Evolutionary conservation across 2,113 vertebrate genomes (phyloP).

Genomic region (Lepisosteus osseus): DNA sequence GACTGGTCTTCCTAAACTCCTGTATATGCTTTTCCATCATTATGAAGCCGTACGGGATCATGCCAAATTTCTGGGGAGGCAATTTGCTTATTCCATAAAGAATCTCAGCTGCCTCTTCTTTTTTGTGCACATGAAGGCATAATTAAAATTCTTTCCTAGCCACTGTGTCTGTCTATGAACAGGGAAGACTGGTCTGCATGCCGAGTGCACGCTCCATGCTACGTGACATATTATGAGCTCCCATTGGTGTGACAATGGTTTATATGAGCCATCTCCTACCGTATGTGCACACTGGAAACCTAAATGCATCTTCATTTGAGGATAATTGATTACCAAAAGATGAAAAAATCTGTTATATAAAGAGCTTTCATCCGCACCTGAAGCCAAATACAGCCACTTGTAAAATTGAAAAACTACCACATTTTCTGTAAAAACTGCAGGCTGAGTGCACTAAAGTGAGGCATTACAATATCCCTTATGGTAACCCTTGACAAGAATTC

Average conservation of each 20-base stretch:
- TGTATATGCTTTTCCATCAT: no score
- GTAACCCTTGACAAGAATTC: slow-evolving; percentile 5
- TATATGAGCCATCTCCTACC: not conserved
- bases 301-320: not conserved
- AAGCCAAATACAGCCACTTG: not conserved
- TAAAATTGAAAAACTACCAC: slow-evolving; percentile 4
- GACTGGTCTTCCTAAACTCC: no score
- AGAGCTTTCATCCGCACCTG: not conserved
- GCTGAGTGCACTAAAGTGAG: slow-evolving; percentile 1
- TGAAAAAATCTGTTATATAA: slow-evolving; percentile 10
- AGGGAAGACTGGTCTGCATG: not conserved
- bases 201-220: not conserved
- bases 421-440: slow-evolving; percentile 14
- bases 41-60: no score
- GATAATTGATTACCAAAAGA: not conserved
- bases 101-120: slow-evolving; percentile 25
- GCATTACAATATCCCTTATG: not conserved
- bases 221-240: not conserved
- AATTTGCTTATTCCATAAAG: no score
- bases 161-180: no score
- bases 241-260: not conserved
- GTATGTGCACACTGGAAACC: not conserved
- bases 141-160: slow-evolving; percentile 35
- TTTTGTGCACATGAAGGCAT: slow-evolving; percentile 43
- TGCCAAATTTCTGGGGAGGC: no score